Conservation (phyloP, 2,797 vertebrate species). For the Sebastes vulpes region DNA sequence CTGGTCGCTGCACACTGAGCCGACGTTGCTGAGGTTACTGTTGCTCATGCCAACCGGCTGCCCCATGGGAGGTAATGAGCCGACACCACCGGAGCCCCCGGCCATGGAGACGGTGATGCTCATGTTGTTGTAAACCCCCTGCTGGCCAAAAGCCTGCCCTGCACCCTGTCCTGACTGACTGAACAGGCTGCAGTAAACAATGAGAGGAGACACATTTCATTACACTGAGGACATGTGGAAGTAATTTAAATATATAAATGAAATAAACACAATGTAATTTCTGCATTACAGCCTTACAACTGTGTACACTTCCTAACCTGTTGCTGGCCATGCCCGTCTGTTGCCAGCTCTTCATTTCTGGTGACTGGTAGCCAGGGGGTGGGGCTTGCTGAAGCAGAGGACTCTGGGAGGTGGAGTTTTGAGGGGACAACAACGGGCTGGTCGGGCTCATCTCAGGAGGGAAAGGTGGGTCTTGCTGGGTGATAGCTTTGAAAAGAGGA, state of each 20-base stretch:
- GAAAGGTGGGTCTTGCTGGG: conserved; percentile 90
- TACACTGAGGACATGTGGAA: background rate
- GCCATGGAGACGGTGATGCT: conserved; percentile 98
- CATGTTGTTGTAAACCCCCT: conserved; percentile 98
- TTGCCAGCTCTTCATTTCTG: conserved; percentile 95
- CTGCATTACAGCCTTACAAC: background rate
- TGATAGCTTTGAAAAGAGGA: conserved; percentile 83
- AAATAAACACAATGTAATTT: background rate
- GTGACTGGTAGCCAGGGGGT: conserved; percentile 92
- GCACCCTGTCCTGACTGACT: conserved; percentile 88
- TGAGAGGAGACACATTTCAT: background rate
- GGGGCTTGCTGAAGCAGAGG: conserved; percentile 92
- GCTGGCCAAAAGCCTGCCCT: conserved; percentile 86
- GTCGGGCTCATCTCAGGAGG: conserved; percentile 92
- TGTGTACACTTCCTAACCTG: conserved; percentile 76
- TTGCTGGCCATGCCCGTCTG: conserved; percentile 88
- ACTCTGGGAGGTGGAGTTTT: conserved; percentile 91
- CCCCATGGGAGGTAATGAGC: conserved; percentile 91
- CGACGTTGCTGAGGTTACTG: conserved; percentile 90
- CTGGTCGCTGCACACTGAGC: conserved; percentile 93
- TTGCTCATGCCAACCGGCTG: conserved; percentile 91
- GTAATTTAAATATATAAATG: background rate
- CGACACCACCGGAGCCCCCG: conserved; percentile 87
- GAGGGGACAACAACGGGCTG: conserved; percentile 93
- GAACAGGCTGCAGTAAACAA: conserved; percentile 79